Conservation (phyloP, 2,797 vertebrate species). For the Melanotaenia boesemani region DNA sequence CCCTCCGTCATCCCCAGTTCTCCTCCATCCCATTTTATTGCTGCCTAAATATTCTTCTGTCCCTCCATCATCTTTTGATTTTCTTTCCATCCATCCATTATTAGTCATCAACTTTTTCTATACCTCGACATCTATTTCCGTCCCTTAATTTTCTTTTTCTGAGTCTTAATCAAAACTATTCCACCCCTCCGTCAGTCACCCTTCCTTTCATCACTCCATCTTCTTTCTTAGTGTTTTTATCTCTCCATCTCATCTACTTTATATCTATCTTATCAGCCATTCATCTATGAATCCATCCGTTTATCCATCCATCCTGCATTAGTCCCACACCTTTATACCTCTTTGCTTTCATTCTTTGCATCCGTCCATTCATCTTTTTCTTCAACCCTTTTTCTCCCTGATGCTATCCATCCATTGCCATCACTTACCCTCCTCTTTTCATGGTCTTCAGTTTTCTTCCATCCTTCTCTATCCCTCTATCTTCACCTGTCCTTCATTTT, state of each 20-base stretch:
- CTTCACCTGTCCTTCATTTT: too few relatives aligned
- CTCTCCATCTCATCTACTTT: neutral
- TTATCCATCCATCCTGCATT: too few relatives aligned
- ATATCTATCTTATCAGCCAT: neutral
- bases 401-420: too few relatives aligned
- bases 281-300: neutral
- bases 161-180: too few relatives aligned
- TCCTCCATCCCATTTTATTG: neutral
- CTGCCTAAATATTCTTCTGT: neutral
- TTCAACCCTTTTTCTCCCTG: too few relatives aligned
- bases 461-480: too few relatives aligned
- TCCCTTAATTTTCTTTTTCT: too few relatives aligned
- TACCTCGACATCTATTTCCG: neutral
- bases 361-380: too few relatives aligned
- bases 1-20: neutral
- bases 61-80: neutral
- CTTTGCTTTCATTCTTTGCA: too few relatives aligned
- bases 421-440: too few relatives aligned
- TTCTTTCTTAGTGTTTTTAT: neutral
- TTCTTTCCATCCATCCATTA: neutral
- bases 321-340: neutral
- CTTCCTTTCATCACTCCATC: neutral
- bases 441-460: too few relatives aligned
- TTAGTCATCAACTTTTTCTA: neutral
- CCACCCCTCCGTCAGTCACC: neutral